phyloP scores from a whole-genome alignment of 2,888 invertebrate genomes.

The Cheilosia scutellata region DNA sequence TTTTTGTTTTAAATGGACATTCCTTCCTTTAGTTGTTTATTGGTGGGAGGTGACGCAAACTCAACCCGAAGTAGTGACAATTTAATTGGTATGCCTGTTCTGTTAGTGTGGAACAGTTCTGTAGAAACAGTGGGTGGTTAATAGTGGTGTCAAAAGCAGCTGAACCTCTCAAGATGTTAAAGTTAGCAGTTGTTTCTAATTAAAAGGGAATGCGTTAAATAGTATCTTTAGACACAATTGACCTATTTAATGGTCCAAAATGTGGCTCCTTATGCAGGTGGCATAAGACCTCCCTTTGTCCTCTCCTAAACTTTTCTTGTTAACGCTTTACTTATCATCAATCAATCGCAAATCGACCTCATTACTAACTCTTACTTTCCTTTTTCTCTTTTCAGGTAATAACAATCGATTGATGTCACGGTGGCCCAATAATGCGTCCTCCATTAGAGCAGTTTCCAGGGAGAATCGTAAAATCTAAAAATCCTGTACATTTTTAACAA shows the following conservation, averaged over 20 bases:
- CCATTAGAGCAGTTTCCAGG: not conserved
- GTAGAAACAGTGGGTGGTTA: not conserved
- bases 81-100: conserved; percentile 11
- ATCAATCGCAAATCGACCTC: not conserved
- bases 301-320: too few relatives aligned
- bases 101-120: too few relatives aligned
- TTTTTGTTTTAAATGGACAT: not conserved
- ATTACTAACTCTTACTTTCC: not conserved
- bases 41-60: conserved; percentile 21
- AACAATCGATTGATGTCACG: not conserved
- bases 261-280: too few relatives aligned
- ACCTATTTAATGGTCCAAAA: too few relatives aligned
- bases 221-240: too few relatives aligned
- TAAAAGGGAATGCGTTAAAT: too few relatives aligned
- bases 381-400: conserved; percentile 54
- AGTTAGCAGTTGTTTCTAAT: too few relatives aligned
- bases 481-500: conserved; percentile 32
- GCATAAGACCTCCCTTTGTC: too few relatives aligned
- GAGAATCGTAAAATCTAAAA: not conserved
- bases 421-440: not conserved
- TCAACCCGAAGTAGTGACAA: conserved; percentile 3
- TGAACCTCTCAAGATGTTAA: too few relatives aligned
- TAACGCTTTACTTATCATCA: not conserved
- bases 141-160: not conserved
- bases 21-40: not conserved